Conservation (phyloP, 1,140 invertebrate genomes). For the Drosophila arawakana region DNA sequence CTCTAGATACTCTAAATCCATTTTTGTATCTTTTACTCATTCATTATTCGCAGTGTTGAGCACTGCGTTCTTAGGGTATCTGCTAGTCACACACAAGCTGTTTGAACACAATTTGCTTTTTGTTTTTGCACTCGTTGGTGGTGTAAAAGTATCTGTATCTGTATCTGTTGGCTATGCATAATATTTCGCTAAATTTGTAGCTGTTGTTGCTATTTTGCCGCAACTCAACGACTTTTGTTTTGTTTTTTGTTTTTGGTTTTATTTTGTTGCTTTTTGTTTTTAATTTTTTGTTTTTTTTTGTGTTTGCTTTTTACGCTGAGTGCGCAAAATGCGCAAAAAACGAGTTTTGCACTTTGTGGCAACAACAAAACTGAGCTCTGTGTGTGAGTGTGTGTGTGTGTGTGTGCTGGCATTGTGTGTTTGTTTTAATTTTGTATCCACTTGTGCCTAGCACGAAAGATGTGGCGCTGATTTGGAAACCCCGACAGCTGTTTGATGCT, state of each 20-base stretch:
- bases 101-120: not conserved
- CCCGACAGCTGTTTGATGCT: slow-evolving; percentile 50
- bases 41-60: not conserved
- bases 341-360: slow-evolving; percentile 78
- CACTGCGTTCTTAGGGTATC: not conserved
- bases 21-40: not conserved
- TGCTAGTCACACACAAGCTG: not conserved
- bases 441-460: slow-evolving; percentile 80
- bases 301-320: slow-evolving; percentile 69
- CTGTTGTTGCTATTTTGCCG: slow-evolving; percentile 39
- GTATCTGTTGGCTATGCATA: slow-evolving; percentile 47
- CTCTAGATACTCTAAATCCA: not conserved
- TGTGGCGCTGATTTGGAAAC: slow-evolving; percentile 51
- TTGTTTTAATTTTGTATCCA: slow-evolving; percentile 81
- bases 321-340: slow-evolving; percentile 82
- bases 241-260: not conserved
- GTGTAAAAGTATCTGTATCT: slow-evolving; percentile 41
- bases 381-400: slow-evolving; percentile 29
- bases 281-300: too few relatives aligned
- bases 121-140: slow-evolving; percentile 16
- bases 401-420: slow-evolving; percentile 53
- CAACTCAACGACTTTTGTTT: slow-evolving; percentile 54
- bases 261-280: slow-evolving; percentile 43
- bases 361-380: slow-evolving; percentile 47
- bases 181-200: slow-evolving; percentile 47